A percentile compares a stretch with the other conserved stretches of the same genome.
These are phyloP conservation scores for Napeogenes inachia DNA, from an alignment of 2,888 invertebrate genomes.

Conservation along the genomic window DNA sequence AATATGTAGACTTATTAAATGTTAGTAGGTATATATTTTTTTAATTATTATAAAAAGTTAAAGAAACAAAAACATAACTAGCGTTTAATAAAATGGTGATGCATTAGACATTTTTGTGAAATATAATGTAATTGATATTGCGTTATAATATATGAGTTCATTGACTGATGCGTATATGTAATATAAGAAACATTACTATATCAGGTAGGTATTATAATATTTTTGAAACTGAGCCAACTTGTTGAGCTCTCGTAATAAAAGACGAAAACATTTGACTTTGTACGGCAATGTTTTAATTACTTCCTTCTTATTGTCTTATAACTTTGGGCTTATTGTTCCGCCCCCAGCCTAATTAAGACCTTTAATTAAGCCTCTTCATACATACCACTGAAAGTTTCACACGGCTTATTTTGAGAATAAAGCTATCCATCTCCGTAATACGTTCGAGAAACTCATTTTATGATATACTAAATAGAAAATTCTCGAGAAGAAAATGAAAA, in stretches of 20 bases:
- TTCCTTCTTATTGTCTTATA: constrained; percentile 57
- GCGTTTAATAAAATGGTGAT: too few relatives aligned
- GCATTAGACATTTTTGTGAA: too few relatives aligned
- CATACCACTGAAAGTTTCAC: constrained; percentile 38
- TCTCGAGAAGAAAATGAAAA: constrained; percentile 6
- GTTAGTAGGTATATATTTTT: too few relatives aligned
- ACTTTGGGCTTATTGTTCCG: constrained; percentile 48
- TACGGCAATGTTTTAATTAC: constrained; percentile 66
- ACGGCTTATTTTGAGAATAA: constrained; percentile 31
- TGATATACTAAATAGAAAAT: constrained; percentile 5
- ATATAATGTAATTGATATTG: too few relatives aligned
- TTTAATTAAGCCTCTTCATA: constrained; percentile 56
- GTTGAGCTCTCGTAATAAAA: constrained; percentile 48
- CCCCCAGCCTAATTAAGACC: constrained; percentile 55
- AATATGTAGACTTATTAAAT: too few relatives aligned
- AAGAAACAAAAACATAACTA: too few relatives aligned
- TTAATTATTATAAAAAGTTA: too few relatives aligned
- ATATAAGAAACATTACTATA: background rate
- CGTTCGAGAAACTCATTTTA: constrained; percentile 4
- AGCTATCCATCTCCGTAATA: constrained; percentile 8
- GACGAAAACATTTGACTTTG: constrained; percentile 51
- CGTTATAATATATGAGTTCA: background rate
- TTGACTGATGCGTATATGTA: constrained; percentile 21
- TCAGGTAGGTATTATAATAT: constrained; percentile 15
- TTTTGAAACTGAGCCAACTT: constrained; percentile 43